These are phyloP conservation scores for Ips typographus DNA, from an alignment of 1,140 invertebrate genomes.

Conservation along the genomic window DNA sequence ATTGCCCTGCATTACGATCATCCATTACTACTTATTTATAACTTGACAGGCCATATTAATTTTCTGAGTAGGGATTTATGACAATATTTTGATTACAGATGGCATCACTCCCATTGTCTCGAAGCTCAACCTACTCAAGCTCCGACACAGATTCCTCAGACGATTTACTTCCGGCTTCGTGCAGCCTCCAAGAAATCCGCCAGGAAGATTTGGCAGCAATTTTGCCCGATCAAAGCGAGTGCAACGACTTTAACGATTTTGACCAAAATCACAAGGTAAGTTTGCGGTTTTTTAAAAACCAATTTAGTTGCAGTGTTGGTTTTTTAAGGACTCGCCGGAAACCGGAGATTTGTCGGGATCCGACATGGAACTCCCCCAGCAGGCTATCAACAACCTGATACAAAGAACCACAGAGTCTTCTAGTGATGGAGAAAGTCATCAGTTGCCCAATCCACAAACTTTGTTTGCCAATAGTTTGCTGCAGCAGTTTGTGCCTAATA, in stretches of 20 bases:
- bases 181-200: slow-evolving; percentile 60
- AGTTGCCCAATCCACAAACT: slow-evolving; percentile 46
- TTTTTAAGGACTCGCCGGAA: slow-evolving; percentile 40
- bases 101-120: slow-evolving; percentile 48
- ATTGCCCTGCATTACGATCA: too few relatives aligned
- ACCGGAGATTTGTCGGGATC: slow-evolving; percentile 61
- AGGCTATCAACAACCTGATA: slow-evolving; percentile 69
- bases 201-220: slow-evolving; percentile 70
- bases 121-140: slow-evolving; percentile 47
- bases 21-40: too few relatives aligned
- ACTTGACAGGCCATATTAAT: too few relatives aligned
- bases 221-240: slow-evolving; percentile 63
- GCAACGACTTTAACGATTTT: slow-evolving; percentile 64
- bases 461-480: slow-evolving; percentile 54
- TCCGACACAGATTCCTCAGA: slow-evolving; percentile 49
- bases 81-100: slow-evolving; percentile 40
- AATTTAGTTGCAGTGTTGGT: not conserved
- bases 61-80: too few relatives aligned
- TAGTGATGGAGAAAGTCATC: slow-evolving; percentile 60
- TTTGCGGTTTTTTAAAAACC: not conserved
- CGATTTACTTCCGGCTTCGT: slow-evolving; percentile 45
- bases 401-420: slow-evolving; percentile 63
- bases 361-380: slow-evolving; percentile 69
- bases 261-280: slow-evolving; percentile 52
- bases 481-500: slow-evolving; percentile 64